phyloP scores from a whole-genome alignment of 1,140 invertebrate species.

The Ectropis grisescens region DNA sequence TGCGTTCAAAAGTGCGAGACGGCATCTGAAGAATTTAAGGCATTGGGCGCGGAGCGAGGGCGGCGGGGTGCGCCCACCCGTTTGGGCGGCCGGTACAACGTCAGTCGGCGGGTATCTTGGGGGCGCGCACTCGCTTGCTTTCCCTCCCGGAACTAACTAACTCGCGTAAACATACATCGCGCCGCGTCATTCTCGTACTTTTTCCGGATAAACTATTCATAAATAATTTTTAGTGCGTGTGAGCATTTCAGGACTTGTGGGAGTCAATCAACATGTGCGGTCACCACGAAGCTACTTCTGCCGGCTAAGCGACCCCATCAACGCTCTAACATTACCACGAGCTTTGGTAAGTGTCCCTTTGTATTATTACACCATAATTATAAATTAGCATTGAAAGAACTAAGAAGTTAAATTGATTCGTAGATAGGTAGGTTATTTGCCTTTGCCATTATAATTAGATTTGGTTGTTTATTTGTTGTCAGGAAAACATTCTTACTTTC shows the following conservation, averaged over 20 bases:
- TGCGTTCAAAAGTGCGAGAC: constrained; percentile 29
- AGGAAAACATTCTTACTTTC: no score
- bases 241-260: no score
- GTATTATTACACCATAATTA: no score
- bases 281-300: constrained; percentile 32
- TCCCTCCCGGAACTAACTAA: no score
- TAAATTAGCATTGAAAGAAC: no score
- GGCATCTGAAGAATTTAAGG: constrained; percentile 45
- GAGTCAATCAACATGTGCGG: constrained; percentile 41
- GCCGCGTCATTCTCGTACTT: constrained; percentile 9
- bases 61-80: constrained; percentile 42
- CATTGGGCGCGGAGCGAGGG: constrained; percentile 30
- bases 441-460: constrained; percentile 10
- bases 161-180: constrained; percentile 22
- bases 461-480: neutral
- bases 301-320: constrained; percentile 34
- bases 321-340: constrained; percentile 21
- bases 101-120: constrained; percentile 25
- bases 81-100: constrained; percentile 19
- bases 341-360: constrained; percentile 33
- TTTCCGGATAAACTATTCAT: constrained; percentile 2
- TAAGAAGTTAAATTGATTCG: neutral
- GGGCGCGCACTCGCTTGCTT: no score
- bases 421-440: constrained; percentile 11
- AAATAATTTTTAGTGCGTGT: constrained; percentile 3